A percentile compares a stretch with the other conserved stretches of the same genome.
Conservation (phyloP, 2,113 vertebrate genomes). For the Raja brachyura region DNA sequence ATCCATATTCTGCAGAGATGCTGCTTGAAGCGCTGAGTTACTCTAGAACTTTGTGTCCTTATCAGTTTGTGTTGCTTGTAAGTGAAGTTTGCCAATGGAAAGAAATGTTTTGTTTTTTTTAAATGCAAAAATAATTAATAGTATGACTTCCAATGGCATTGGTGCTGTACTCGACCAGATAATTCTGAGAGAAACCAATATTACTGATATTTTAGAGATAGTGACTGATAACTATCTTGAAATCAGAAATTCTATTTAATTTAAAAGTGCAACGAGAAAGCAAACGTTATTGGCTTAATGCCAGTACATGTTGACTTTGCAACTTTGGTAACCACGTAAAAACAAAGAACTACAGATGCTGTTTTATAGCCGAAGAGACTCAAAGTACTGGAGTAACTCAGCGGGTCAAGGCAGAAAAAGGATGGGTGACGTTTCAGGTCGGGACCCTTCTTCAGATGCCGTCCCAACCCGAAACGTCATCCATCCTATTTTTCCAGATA, state of each 20-base stretch:
- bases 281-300: neutral
- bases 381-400: too few relatives aligned
- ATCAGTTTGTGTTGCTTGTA: neutral
- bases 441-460: too few relatives aligned
- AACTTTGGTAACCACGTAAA: neutral
- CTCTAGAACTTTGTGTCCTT: too few relatives aligned
- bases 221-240: neutral
- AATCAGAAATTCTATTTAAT: neutral
- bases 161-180: neutral
- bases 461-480: too few relatives aligned
- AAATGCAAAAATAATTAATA: neutral
- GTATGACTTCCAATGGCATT: neutral
- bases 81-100: neutral
- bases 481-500: too few relatives aligned
- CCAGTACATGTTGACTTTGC: neutral
- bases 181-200: neutral
- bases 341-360: too few relatives aligned
- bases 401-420: too few relatives aligned
- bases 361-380: too few relatives aligned
- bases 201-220: slow-evolving; percentile 17
- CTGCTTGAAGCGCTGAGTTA: too few relatives aligned
- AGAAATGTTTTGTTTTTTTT: neutral
- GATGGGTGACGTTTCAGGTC: too few relatives aligned
- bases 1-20: too few relatives aligned
- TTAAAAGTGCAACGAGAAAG: neutral